Evolutionary conservation across 2,797 vertebrate species (phyloP), one percentile per base, ranked within the genome.

Genomic region (Pseudochaenichthys georgianus): DNA sequence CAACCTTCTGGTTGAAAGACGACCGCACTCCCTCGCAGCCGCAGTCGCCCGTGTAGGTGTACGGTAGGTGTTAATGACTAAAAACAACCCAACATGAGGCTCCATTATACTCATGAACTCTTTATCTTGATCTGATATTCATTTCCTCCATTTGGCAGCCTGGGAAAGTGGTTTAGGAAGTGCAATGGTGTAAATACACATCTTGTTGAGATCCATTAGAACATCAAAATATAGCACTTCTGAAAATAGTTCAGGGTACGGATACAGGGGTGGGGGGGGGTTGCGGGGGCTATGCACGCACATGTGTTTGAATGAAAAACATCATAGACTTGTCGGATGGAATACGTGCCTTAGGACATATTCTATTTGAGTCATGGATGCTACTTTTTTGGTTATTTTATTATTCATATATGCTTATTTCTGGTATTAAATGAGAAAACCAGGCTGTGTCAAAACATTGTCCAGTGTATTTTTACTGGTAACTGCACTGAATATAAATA

Each of bases 181-280:
- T 71, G 61, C 55, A 53, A 28, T 19, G 48, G 41, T 71, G 50
- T 72, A 84, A 83, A 79, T 69, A 73, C 41, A 63, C 60, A 64
- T 60, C 82, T 87, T 82, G 88, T 89, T 90, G 86, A 89, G 77
- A 91, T 92, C 93, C 92, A 93, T 94, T 93, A 92, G 88, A 80
- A 46, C 65, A 67, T 62, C 3, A 77, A 78, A 87, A 88, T 76
- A 85, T 65, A 43, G 2, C 51, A 62, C 38, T 58, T 65, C 47
- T 70, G n/a, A 85, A 88, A 91, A 88, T 77, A 87, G 77, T 57
- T 45, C 71, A 47, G 58, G 73, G 57, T 34, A 77, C 65, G 64
- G 34, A 47, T 28, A 41, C 16, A 47, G 9, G 31, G 60, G 52
- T 28, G 3, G 23, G 34, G 4, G 21, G 34, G 34, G 23, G 23